Evolutionary conservation across 2,113 vertebrate genomes (phyloP).

Genomic region (Gallinago paraguaiae): DNA sequence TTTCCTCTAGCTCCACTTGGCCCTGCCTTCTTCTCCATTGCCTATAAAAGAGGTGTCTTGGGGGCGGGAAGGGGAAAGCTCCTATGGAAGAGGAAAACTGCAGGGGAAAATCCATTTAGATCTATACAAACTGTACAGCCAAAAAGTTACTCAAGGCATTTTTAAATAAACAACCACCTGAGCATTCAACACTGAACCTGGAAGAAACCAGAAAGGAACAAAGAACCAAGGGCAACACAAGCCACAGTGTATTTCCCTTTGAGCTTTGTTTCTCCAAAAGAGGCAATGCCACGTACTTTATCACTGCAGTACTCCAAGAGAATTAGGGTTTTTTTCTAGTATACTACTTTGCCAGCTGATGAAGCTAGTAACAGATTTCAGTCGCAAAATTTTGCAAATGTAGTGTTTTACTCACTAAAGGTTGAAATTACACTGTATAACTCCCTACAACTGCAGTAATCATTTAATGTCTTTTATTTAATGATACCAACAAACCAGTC

Average conservation of each 20-base stretch:
- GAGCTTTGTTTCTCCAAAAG: neutral
- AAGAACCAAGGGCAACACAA: neutral
- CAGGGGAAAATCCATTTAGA: neutral
- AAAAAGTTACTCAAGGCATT: neutral
- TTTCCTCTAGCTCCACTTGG: neutral
- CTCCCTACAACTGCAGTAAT: constrained; percentile 6
- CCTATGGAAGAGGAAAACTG: neutral
- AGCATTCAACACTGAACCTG: neutral
- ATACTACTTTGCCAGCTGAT: neutral
- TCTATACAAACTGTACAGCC: neutral
- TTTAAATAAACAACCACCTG: neutral
- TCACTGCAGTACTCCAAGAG: neutral
- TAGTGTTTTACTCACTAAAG: constrained; percentile 2
- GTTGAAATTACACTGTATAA: constrained; percentile 5
- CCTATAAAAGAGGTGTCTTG: neutral
- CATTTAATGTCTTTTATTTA: constrained; percentile 24
- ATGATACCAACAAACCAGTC: neutral
- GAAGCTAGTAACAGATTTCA: constrained; percentile 15
- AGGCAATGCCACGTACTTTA: neutral
- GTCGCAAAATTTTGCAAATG: neutral
- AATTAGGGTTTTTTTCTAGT: neutral
- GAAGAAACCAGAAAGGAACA: constrained; percentile 1
- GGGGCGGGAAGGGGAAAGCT: neutral
- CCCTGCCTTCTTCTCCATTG: neutral
- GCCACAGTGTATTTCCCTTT: neutral